A percentile compares a stretch with the other conserved stretches of the same genome.
phyloP scores from a whole-genome alignment of 2,797 vertebrate species.

The Stomatorhinus walkeri region DNA sequence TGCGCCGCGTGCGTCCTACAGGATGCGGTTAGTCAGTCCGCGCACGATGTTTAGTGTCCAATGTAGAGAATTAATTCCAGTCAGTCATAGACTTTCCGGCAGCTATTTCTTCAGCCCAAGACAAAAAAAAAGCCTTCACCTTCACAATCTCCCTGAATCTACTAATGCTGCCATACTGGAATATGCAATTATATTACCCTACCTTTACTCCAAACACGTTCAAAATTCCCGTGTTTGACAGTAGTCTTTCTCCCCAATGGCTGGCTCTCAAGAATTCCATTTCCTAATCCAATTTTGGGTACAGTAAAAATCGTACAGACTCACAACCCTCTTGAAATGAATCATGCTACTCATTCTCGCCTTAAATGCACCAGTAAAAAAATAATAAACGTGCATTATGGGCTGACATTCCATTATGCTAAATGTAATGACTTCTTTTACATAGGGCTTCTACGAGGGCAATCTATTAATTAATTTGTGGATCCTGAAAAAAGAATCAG shows the following conservation, averaged over 20 bases:
- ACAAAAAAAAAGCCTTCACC: background rate
- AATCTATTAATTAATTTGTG: background rate
- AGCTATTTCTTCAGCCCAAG: background rate
- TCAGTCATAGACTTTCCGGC: background rate
- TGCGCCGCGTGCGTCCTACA: constrained; percentile 30
- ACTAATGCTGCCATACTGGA: background rate
- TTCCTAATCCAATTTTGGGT: background rate
- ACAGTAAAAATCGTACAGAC: background rate
- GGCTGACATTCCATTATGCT: background rate
- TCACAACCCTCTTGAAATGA: background rate
- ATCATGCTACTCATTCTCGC: background rate
- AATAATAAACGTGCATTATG: background rate
- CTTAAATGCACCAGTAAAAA: background rate
- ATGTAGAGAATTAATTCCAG: background rate
- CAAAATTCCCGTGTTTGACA: background rate
- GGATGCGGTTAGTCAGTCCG: background rate
- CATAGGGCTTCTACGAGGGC: background rate
- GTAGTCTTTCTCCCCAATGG: background rate
- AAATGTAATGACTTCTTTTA: background rate
- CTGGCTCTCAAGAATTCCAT: background rate
- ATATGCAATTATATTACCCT: background rate
- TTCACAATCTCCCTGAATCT: background rate
- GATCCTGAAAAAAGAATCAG: background rate
- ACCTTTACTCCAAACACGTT: background rate
- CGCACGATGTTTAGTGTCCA: background rate